Conservation (phyloP, 2,888 invertebrate species). For the Operophtera brumata region DNA sequence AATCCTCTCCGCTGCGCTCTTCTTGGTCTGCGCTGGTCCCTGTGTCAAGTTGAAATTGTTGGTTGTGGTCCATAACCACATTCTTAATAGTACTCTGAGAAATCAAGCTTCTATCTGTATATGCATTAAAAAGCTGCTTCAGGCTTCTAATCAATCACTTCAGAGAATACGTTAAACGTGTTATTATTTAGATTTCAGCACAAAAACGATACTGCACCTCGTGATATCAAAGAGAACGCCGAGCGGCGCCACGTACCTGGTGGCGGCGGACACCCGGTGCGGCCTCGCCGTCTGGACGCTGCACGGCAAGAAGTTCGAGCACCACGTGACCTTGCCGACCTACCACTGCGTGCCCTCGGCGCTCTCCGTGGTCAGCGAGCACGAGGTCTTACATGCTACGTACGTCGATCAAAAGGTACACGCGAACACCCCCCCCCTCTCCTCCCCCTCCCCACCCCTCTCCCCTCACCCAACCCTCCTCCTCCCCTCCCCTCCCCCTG, state of each 20-base stretch:
- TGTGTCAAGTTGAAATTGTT: too few species aligned
- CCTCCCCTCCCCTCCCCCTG: too few species aligned
- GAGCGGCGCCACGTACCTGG: slow-evolving; percentile 73
- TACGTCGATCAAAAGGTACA: slow-evolving; percentile 92
- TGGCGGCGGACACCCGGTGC: slow-evolving; percentile 84
- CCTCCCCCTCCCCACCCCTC: too few species aligned
- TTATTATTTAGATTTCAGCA: slow-evolving; percentile 76
- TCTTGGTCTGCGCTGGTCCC: too few species aligned
- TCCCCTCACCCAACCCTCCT: too few species aligned
- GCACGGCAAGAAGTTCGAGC: slow-evolving; percentile 55
- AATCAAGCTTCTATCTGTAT: too few species aligned
- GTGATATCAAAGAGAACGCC: slow-evolving; percentile 46
- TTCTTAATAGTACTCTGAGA: too few species aligned
- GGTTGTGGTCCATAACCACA: too few species aligned
- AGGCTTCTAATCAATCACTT: too few species aligned
- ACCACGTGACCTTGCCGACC: slow-evolving; percentile 83
- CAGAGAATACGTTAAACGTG: neutral
- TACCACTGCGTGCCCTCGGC: slow-evolving; percentile 87
- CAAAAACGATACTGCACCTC: slow-evolving; percentile 75
- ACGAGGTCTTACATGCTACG: slow-evolving; percentile 83
- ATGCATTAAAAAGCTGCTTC: too few species aligned
- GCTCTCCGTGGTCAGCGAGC: slow-evolving; percentile 82
- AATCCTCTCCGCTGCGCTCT: too few species aligned
- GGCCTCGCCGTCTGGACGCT: slow-evolving; percentile 84
- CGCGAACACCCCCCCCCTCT: too few species aligned